Evolutionary conservation across 2,888 invertebrate species (phyloP).

Genomic region (Mimas tiliae): DNA sequence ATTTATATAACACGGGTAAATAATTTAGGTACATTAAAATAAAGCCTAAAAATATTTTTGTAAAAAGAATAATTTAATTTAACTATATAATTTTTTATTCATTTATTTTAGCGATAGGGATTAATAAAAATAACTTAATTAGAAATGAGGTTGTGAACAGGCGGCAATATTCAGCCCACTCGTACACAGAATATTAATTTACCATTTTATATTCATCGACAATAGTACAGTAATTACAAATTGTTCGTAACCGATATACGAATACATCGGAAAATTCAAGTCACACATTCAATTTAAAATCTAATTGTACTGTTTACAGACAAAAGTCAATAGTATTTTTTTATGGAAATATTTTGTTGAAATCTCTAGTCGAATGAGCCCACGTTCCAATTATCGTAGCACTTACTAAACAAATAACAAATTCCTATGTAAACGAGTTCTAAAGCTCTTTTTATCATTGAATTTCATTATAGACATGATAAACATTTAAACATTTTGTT

Average conservation of each 20-base stretch:
- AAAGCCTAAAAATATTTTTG: too few relatives aligned
- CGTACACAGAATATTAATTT: conserved; percentile 8
- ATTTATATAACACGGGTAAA: too few relatives aligned
- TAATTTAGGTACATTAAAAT: too few relatives aligned
- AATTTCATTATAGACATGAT: background rate
- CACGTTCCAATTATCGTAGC: conserved; percentile 51
- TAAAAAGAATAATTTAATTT: too few relatives aligned
- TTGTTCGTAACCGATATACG: background rate
- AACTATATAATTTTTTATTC: too few relatives aligned
- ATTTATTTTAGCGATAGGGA: too few relatives aligned
- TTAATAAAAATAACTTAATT: too few relatives aligned
- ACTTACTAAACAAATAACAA: conserved; percentile 51
- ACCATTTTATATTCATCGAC: background rate
- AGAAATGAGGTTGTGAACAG: background rate
- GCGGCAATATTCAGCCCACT: background rate
- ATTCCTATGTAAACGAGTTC: conserved; percentile 47
- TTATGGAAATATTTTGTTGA: background rate
- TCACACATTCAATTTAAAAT: conserved; percentile 27
- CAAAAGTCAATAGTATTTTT: conserved; percentile 24
- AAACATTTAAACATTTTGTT: conserved; percentile 2
- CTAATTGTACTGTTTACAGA: conserved; percentile 31
- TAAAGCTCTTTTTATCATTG: conserved; percentile 36
- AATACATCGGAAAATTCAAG: background rate
- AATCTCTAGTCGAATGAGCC: conserved; percentile 40
- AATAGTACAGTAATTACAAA: conserved; percentile 8